These are phyloP conservation scores for Poecilia latipinna DNA, from an alignment of 2,113 vertebrate genomes.

Conservation along the genomic window DNA sequence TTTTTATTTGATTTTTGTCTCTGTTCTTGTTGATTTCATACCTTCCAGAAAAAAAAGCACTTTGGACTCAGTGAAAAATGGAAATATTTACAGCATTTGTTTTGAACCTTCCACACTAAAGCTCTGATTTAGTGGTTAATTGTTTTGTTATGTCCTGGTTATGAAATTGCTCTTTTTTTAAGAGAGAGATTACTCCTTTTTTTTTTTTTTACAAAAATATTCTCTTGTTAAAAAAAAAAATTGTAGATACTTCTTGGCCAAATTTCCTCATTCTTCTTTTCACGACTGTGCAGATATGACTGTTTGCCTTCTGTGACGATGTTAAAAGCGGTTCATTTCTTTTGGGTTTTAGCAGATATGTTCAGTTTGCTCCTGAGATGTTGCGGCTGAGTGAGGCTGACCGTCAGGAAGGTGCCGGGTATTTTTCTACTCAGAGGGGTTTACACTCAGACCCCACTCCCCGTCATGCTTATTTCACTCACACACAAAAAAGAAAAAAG, in stretches of 20 bases:
- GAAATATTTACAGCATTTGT: constrained; percentile 45
- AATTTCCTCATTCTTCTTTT: neutral
- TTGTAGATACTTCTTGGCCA: too few species aligned
- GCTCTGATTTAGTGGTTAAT: constrained; percentile 29
- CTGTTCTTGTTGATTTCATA: constrained; percentile 40
- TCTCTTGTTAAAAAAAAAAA: constrained; percentile 20
- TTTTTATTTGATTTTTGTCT: constrained; percentile 6
- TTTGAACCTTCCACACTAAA: constrained; percentile 38
- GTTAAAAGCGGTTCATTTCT: neutral
- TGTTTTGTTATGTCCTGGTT: constrained; percentile 15
- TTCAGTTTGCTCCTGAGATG: neutral
- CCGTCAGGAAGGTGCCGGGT: constrained; percentile 11
- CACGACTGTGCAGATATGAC: constrained; percentile 1
- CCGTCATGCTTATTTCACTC: neutral
- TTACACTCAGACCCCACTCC: neutral
- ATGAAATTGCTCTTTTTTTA: neutral
- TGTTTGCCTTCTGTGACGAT: neutral
- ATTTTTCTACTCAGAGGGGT: constrained; percentile 14
- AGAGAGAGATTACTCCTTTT: constrained; percentile 24
- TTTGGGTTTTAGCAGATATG: neutral
- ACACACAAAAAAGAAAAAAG: neutral
- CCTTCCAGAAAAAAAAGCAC: constrained; percentile 67
- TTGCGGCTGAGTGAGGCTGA: neutral
- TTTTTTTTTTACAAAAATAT: constrained; percentile 11
- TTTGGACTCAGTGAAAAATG: constrained; percentile 59